Evolutionary conservation across 2,888 invertebrate species (phyloP).

Genomic region (Crematogaster levior): DNA sequence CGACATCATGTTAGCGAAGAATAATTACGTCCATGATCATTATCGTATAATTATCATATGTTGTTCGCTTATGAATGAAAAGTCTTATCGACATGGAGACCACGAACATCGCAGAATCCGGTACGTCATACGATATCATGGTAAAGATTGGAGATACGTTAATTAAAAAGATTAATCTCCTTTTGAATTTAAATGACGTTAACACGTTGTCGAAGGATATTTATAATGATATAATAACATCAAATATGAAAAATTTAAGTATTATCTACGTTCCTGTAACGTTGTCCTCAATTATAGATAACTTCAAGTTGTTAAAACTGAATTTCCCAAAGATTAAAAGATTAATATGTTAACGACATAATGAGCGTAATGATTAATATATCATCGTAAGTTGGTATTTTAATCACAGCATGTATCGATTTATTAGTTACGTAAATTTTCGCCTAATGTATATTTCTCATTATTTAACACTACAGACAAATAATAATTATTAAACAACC

Average conservation of each 20-base stretch:
- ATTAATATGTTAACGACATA: background rate
- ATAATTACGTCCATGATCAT: constrained; percentile 18
- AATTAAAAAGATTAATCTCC: constrained; percentile 30
- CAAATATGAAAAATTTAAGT: background rate
- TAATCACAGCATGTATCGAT: background rate
- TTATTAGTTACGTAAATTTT: background rate
- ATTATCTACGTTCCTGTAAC: background rate
- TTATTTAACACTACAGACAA: background rate
- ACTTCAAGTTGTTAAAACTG: background rate
- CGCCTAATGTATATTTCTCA: background rate
- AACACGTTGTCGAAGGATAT: background rate
- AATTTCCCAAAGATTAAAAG: background rate
- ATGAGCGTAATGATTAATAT: constrained; percentile 1
- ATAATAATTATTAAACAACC: background rate
- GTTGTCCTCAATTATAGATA: background rate
- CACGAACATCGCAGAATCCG: constrained; percentile 1
- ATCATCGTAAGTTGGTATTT: background rate
- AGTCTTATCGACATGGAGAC: background rate
- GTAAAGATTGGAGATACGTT: constrained; percentile 9
- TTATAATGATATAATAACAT: constrained; percentile 16
- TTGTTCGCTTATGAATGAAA: background rate
- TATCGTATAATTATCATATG: constrained; percentile 20
- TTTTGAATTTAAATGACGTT: constrained; percentile 24
- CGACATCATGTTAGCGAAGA: constrained; percentile 9
- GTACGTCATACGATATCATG: background rate